Percentiles rank a stretch among this genome's conserved stretches.
Conservation (phyloP, 30 jellyfish, hydroid and myxozoan species). For the Calvadosia cruxmelitensis region DNA sequence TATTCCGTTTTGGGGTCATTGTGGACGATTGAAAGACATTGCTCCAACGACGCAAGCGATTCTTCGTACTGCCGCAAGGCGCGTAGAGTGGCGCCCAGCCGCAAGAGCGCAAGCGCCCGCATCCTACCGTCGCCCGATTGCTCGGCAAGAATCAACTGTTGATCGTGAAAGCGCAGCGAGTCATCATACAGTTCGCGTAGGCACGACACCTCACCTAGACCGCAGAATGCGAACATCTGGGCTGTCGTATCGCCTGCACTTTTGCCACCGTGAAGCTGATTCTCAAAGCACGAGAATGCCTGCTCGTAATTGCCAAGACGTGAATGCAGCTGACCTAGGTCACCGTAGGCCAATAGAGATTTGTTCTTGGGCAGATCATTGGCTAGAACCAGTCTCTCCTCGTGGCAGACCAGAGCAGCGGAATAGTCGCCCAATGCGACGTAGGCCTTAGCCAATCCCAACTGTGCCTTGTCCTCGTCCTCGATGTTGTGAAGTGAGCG, state of each 20-base stretch:
- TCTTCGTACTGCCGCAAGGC: constrained; percentile 45
- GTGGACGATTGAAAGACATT: not conserved
- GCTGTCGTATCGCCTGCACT: constrained; percentile 27
- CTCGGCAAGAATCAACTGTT: constrained; percentile 44
- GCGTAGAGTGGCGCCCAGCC: constrained; percentile 45
- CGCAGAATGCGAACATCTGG: constrained; percentile 53
- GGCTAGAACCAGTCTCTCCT: constrained; percentile 66
- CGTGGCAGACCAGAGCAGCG: constrained; percentile 78
- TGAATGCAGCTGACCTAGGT: constrained; percentile 57
- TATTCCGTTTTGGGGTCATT: not conserved
- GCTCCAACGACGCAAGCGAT: constrained; percentile 21
- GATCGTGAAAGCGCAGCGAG: constrained; percentile 32
- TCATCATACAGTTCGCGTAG: constrained; percentile 31
- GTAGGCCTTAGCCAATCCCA: constrained; percentile 29
- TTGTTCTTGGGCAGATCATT: constrained; percentile 54
- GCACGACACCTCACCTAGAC: constrained; percentile 63
- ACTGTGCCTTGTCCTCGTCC: constrained; percentile 60
- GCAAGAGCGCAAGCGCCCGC: constrained; percentile 36
- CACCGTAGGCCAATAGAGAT: constrained; percentile 58
- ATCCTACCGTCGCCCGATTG: constrained; percentile 28
- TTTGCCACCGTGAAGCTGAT: constrained; percentile 32
- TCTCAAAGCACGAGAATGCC: constrained; percentile 58
- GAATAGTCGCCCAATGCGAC: constrained; percentile 32
- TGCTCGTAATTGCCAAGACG: constrained; percentile 56
- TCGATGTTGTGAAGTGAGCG: constrained; percentile 10